A percentile compares a stretch with the other conserved stretches of the same genome.
These are phyloP conservation scores for Arctocebus calabarensis DNA, from an alignment of 2,797 vertebrate species.

Conservation along the genomic window DNA sequence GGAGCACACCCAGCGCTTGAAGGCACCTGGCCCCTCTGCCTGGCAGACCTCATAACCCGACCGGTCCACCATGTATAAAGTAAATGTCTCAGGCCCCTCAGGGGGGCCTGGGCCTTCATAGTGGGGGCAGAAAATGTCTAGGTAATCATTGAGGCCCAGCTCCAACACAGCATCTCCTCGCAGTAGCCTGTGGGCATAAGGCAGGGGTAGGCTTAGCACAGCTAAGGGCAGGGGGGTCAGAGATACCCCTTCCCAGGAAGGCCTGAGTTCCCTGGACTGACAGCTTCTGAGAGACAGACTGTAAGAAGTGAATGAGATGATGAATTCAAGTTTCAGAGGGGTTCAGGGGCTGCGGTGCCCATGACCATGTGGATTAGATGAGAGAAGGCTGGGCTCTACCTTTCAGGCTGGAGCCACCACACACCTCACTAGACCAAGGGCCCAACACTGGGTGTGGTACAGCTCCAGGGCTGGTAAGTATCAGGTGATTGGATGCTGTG, in stretches of 20 bases:
- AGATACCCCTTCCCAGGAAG: neutral
- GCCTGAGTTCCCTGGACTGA: neutral
- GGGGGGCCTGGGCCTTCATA: conserved; percentile 87
- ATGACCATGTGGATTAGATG: neutral
- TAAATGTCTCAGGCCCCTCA: conserved; percentile 89
- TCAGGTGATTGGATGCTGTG: neutral
- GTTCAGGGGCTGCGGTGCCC: neutral
- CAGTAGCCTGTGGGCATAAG: conserved; percentile 89
- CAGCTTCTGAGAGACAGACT: neutral
- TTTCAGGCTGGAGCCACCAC: neutral
- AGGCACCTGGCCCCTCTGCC: conserved; percentile 88
- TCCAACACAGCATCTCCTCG: conserved; percentile 91
- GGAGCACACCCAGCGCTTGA: conserved; percentile 96
- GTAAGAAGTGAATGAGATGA: neutral
- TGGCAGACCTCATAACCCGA: conserved; percentile 91
- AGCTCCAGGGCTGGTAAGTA: neutral
- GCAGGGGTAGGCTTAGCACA: neutral
- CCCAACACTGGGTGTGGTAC: neutral
- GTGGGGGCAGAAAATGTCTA: conserved; percentile 97
- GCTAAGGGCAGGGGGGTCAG: neutral
- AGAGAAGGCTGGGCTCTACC: neutral
- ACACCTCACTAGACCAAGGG: neutral
- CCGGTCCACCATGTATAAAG: conserved; percentile 87
- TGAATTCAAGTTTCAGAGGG: neutral
- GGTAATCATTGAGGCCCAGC: conserved; percentile 94